Conservation (phyloP, 30 jellyfish, hydroid and myxozoan genomes). For the Turritopsis dohrnii region DNA sequence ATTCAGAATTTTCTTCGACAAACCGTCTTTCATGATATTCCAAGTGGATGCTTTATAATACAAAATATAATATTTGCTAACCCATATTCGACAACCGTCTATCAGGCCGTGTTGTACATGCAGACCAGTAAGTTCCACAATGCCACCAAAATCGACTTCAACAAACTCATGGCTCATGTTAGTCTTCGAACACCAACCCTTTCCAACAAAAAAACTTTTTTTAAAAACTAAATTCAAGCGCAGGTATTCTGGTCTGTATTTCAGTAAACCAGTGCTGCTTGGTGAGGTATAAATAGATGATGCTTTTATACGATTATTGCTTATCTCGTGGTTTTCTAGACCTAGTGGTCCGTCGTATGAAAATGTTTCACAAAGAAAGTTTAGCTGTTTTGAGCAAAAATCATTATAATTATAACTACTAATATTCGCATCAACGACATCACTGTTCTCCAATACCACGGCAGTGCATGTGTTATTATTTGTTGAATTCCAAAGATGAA, state of each 20-base stretch:
- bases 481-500: background rate
- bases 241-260: slow-evolving; percentile 35
- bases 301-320: slow-evolving; percentile 27
- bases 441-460: background rate
- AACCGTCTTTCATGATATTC: slow-evolving; percentile 5
- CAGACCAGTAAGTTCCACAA: slow-evolving; percentile 29
- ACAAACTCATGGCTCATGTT: slow-evolving; percentile 24
- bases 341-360: slow-evolving; percentile 16
- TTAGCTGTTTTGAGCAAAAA: background rate
- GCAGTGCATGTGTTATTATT: background rate
- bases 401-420: background rate
- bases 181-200: slow-evolving; percentile 64
- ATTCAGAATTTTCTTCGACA: background rate
- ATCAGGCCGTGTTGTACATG: slow-evolving; percentile 44
- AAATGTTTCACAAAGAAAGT: slow-evolving; percentile 4
- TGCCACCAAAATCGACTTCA: slow-evolving; percentile 28
- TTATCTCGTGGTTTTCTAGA: slow-evolving; percentile 15
- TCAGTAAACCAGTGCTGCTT: slow-evolving; percentile 2
- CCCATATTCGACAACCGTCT: slow-evolving; percentile 42
- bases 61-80: slow-evolving; percentile 20
- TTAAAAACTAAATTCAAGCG: slow-evolving; percentile 14
- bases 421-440: background rate
- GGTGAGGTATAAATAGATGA: slow-evolving; percentile 33
- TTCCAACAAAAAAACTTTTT: slow-evolving; percentile 35
- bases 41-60: slow-evolving; percentile 20